A percentile compares a stretch with the other conserved stretches of the same genome.
Evolutionary conservation across 1,140 invertebrate genomes (phyloP).

Genomic region (Plodia interpunctella): DNA sequence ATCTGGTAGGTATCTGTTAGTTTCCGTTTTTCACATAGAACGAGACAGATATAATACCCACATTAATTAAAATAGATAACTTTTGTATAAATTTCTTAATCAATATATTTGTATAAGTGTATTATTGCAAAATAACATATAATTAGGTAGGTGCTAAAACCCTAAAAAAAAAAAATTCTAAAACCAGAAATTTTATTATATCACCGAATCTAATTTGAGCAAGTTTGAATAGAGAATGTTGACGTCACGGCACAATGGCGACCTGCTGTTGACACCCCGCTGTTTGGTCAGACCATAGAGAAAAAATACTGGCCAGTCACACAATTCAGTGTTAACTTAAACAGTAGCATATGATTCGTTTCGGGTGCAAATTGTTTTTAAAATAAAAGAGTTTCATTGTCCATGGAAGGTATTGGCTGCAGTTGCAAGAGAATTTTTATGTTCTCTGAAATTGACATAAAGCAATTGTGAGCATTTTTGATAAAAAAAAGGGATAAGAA

Average conservation of each 20-base stretch:
- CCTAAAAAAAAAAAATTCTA: background rate
- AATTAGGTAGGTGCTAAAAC: too few relatives aligned
- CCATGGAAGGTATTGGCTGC: background rate
- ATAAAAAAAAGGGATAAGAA: too few relatives aligned
- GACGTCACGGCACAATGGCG: background rate
- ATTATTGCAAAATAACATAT: too few relatives aligned
- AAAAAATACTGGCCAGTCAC: background rate
- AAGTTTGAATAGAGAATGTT: background rate
- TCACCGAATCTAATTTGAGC: background rate
- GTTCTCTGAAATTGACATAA: too few relatives aligned
- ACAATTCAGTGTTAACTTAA: background rate
- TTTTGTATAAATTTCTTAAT: too few relatives aligned
- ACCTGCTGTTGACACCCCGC: background rate
- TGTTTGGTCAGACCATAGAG: background rate
- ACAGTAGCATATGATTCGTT: constrained; percentile 2
- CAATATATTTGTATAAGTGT: too few relatives aligned
- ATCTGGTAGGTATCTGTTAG: too few relatives aligned
- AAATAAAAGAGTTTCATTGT: constrained; percentile 1
- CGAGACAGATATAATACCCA: too few relatives aligned
- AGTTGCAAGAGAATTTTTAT: too few relatives aligned
- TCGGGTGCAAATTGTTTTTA: background rate
- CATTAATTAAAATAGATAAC: too few relatives aligned
- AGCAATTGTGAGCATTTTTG: too few relatives aligned
- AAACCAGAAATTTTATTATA: background rate
- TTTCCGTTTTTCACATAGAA: too few relatives aligned